These are phyloP conservation scores for Eospalax fontanierii DNA, from an alignment of 2,797 vertebrate genomes.

Conservation along the genomic window DNA sequence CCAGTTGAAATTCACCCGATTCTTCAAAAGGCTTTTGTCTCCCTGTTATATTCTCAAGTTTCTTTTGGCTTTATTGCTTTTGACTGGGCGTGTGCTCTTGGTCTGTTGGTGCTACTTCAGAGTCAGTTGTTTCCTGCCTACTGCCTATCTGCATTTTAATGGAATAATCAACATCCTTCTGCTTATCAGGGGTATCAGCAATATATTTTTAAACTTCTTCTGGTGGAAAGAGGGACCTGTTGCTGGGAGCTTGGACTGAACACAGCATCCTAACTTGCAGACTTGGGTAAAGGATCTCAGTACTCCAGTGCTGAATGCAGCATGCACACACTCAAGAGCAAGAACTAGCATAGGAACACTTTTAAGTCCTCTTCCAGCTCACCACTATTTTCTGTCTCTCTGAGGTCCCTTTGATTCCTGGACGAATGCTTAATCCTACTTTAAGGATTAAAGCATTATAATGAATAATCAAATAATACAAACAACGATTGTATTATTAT, in stretches of 20 bases:
- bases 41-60: background rate
- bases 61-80: background rate
- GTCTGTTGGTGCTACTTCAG: background rate
- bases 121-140: background rate
- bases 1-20: background rate
- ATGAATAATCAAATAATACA: too few species aligned
- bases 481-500: slow-evolving; percentile 3
- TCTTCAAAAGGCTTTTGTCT: background rate
- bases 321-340: background rate
- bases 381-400: background rate
- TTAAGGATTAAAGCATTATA: too few species aligned
- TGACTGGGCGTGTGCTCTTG: background rate
- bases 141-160: background rate
- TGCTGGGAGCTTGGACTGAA: background rate
- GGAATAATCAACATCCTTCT: background rate
- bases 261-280: background rate
- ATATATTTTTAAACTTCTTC: background rate
- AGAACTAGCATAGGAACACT: background rate
- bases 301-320: background rate
- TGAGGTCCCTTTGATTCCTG: background rate
- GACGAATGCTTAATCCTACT: background rate
- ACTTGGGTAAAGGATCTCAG: background rate
- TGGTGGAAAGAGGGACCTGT: background rate
- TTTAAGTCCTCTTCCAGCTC: background rate
- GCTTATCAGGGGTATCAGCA: background rate